A percentile compares a stretch with the other conserved stretches of the same genome.
These are phyloP conservation scores for Hypomecis punctinalis DNA, from an alignment of 2,888 invertebrate species.

Conservation along the genomic window DNA sequence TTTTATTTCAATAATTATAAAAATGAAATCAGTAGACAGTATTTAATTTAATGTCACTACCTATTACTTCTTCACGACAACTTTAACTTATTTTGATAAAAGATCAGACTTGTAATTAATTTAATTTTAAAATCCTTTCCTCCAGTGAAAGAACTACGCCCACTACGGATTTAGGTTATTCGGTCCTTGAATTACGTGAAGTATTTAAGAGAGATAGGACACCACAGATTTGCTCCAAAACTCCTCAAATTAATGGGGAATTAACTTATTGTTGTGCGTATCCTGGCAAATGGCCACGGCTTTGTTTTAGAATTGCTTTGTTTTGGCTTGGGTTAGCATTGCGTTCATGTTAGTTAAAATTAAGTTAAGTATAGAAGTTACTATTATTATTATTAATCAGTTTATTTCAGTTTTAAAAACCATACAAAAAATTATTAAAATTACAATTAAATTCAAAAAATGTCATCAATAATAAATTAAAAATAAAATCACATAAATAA, in stretches of 20 bases:
- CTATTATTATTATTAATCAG: neutral
- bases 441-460: too few species aligned
- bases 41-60: too few species aligned
- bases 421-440: too few species aligned
- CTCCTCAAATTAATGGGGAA: conserved; percentile 61
- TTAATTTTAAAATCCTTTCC: neutral
- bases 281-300: conserved; percentile 44
- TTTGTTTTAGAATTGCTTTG: conserved; percentile 40
- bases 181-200: conserved; percentile 4
- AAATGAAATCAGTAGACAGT: too few species aligned
- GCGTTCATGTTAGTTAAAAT: conserved; percentile 20
- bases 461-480: too few species aligned
- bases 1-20: too few species aligned
- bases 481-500: too few species aligned
- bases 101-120: too few species aligned
- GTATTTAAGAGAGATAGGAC: conserved; percentile 26
- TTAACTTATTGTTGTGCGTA: conserved; percentile 57
- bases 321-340: conserved; percentile 22
- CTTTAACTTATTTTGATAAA: too few species aligned
- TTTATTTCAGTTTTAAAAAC: too few species aligned
- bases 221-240: conserved; percentile 54
- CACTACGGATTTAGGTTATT: conserved; percentile 2
- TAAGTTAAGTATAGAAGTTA: conserved; percentile 1
- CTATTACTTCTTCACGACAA: too few species aligned
- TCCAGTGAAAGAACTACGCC: neutral